These are phyloP conservation scores for Andrena hattorfiana DNA, from an alignment of 2,888 invertebrate genomes.

Conservation along the genomic window DNA sequence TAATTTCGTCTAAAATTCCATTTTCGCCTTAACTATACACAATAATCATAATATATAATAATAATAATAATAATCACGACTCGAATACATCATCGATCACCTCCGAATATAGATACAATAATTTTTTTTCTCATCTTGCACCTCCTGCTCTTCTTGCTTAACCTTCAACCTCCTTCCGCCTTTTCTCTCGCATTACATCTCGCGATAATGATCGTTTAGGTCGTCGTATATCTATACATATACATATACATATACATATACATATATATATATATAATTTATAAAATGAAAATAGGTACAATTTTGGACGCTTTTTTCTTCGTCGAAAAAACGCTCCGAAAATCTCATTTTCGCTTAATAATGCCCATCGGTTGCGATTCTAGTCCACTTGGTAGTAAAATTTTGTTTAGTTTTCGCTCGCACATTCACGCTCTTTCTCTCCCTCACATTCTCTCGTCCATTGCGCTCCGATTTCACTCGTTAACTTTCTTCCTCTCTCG, in stretches of 20 bases:
- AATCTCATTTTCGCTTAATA: conserved; percentile 81
- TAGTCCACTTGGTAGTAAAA: conserved; percentile 85
- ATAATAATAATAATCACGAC: conserved; percentile 82
- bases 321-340: conserved; percentile 84
- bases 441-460: conserved; percentile 52
- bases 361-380: conserved; percentile 85
- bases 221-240: conserved; percentile 83
- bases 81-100: conserved; percentile 83
- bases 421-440: conserved; percentile 58
- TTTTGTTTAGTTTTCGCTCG: conserved; percentile 78
- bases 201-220: conserved; percentile 82
- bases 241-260: conserved; percentile 76
- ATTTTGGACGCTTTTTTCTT: conserved; percentile 84
- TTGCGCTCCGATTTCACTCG: conserved; percentile 30
- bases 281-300: conserved; percentile 85
- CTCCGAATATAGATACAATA: conserved; percentile 85
- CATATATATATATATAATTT: conserved; percentile 82
- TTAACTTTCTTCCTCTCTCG: conserved; percentile 27
- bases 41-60: conserved; percentile 78
- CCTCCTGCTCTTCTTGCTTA: conserved; percentile 50
- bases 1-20: conserved; percentile 76
- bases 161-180: conserved; percentile 53
- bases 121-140: conserved; percentile 76
- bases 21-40: conserved; percentile 82
- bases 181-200: conserved; percentile 74